Base-by-base conservation (phyloP, 2,888 invertebrate genomes). In the Watsonalla binaria region DNA sequence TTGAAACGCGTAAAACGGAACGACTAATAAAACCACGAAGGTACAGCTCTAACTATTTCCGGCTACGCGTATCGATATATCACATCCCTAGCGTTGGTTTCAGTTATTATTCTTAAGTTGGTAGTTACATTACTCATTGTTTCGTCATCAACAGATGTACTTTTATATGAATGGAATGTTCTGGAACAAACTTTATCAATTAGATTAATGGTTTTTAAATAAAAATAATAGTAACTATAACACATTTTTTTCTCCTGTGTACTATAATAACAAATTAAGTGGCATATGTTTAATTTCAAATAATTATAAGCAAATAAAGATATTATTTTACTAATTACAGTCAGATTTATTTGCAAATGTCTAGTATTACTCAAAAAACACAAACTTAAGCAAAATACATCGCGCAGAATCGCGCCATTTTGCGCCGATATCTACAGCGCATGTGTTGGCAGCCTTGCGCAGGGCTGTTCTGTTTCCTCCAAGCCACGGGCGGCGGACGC, bases 401-500 rank as follows among this genome's bases (percentile, higher is more conserved):
- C 72, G 78, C 81, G 83, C 82, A 82, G 79, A 78, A 71, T 79
- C 87, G 82, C 84, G 84, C 83, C 80, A 78, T 82, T 42, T 80
- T 78, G 69, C 73, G 72, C 67, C 68, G 75, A 70, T 74, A 65
- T 65, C 42, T 72, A 63, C 62, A 71, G 82, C 84, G 85, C 84
- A 82, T 74, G 67, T 66, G 84, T 89, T 89, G 90, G 90, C 74
- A 83, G 78, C 74, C 78, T 80, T 83, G 89, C 68, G 60, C 73
- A 83, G 78, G 74, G 77, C 80, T 83, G 89, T 68, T 58, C 73
- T 74, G 72, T 78, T 85, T 86, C 86, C 85, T 83, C 82, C 85
- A 88, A 88, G 89, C 89, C 78, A 70, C 78, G 72, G 69, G 66
- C 80, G 69, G 66, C 80, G 76, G 86, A 79, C 89, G 90, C 90